Evolutionary conservation across 2,888 invertebrate species (phyloP), one percentile per base, ranked within the genome.

Genomic region (Gastracanthus pulcherrimus): DNA sequence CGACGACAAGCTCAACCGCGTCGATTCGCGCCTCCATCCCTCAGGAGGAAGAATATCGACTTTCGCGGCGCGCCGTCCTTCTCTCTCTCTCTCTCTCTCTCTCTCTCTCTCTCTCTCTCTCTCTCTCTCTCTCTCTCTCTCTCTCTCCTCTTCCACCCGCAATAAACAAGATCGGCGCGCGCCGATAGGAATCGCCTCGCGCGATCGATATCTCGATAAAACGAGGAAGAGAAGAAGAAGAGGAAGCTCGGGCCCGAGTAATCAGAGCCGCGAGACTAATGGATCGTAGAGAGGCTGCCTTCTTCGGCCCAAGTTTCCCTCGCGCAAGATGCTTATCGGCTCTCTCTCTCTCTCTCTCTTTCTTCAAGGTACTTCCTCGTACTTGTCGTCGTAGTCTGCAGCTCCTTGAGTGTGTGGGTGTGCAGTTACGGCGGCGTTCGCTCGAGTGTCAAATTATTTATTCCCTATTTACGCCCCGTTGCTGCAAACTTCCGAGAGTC

Each of bases 141-240:
- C n/a, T n/a, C n/a, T n/a, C n/a, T n/a, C n/a, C n/a, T n/a, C 67
- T 38, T 67, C 7, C 41, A 51, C 62, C 36, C 58, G 80, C 82
- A 77, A 80, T 80, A 77, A 80, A 83, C 76, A 31, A 80, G 80
- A 69, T 85, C 82, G 77, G 74, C 71, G 72, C 71, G 71, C 64
- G 76, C 67, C 83, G 89, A 88, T 88, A 88, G 83, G 84, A 86
- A 89, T 89, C 88, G 84, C 19, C n/a, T n/a, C n/a, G n/a, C n/a
- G n/a, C 85, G 88, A 88, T 87, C 87, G 80, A 83, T 87, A 87
- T 87, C 87, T 80, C 79, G 80, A 78, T 76, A 62, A 66, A 60
- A 45, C 29, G 48, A 41, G 71, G 23, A 23, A 74, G 70, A 67
- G 72, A 62, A 19, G 23, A 31, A 29, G 58, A 76, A 48, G 55